Conservation (phyloP, 2,113 vertebrate species). For the Nymphicus hollandicus region DNA sequence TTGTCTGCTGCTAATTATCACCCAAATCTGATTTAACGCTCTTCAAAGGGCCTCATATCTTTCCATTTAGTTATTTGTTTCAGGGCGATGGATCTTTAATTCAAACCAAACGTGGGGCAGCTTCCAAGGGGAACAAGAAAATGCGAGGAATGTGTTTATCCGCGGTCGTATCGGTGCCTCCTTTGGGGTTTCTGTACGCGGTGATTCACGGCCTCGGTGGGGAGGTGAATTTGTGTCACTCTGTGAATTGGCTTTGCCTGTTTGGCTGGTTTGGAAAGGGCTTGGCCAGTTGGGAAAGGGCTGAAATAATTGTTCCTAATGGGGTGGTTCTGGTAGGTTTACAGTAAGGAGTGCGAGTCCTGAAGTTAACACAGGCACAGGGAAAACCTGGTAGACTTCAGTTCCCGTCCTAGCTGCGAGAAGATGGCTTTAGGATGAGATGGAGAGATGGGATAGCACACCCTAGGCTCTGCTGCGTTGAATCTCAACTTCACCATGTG, state of each 20-base stretch:
- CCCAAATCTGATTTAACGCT: conserved; percentile 38
- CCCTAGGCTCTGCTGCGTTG: background rate
- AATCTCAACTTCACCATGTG: background rate
- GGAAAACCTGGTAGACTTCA: background rate
- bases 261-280: conserved; percentile 2
- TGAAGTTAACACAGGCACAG: background rate
- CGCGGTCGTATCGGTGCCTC: background rate
- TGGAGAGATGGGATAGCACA: background rate
- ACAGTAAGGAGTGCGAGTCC: background rate
- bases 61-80: conserved; percentile 67
- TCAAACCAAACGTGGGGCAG: conserved; percentile 64
- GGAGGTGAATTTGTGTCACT: conserved; percentile 45
- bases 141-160: conserved; percentile 49
- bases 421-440: background rate
- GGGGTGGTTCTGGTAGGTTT: background rate
- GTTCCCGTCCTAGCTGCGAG: background rate
- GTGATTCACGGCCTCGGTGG: background rate
- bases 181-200: background rate
- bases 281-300: background rate
- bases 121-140: conserved; percentile 39
- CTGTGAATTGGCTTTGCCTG: background rate
- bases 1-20: conserved; percentile 53
- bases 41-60: conserved; percentile 73
- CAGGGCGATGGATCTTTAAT: conserved; percentile 67
- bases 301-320: background rate